Base-by-base conservation (phyloP, 2,888 invertebrate genomes). In the Melipona bicolor region DNA sequence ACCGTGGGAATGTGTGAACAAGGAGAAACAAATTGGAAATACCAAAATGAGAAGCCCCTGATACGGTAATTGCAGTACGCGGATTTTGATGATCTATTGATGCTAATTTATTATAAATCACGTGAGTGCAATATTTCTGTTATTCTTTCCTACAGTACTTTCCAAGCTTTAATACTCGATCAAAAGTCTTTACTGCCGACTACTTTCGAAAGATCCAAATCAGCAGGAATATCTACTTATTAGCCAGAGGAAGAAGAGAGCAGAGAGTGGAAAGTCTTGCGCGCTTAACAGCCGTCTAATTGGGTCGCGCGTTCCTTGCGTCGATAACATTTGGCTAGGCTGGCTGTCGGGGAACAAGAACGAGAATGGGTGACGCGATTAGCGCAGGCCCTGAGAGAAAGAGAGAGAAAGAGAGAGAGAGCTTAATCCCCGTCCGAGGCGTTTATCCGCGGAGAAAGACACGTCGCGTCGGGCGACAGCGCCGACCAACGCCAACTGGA, bases 401-500 rank as follows among this genome's bases (percentile, higher is more conserved):
- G 43, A 43, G 43, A 11, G 1, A 36, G 36, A 36, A 6, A 36
- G 9, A 36, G 36, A 36, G 56, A 85, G 76, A 84, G 69, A 11
- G 36, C 9, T 11, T 43, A 85, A 85, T 85, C 76, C 76, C 54
- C n/a, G 64, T 69, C 64, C 21, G 43, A 56, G 32, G 75, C 79
- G 56, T 79, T 84, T 84, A 80, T 73, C 80, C 77, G 61, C 69
- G 79, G 52, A 67, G 75, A 67, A 74, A 77, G 80, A 85, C 50
- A 62, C 77, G 68, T 80, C 69, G 36, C 73, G 68, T 80, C 69
- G 49, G 21, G 65, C 49, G 52, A 32, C 68, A 36, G n/a, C 67
- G 59, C 54, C 50, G 15, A 61, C n/a, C 69, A 27, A 69, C 52
- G 43, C 49, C 24, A 19, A 32, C 69, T 15, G 50, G 69, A 69